phyloP scores from a whole-genome alignment of 2,888 invertebrate genomes.

The Tachina fera region DNA sequence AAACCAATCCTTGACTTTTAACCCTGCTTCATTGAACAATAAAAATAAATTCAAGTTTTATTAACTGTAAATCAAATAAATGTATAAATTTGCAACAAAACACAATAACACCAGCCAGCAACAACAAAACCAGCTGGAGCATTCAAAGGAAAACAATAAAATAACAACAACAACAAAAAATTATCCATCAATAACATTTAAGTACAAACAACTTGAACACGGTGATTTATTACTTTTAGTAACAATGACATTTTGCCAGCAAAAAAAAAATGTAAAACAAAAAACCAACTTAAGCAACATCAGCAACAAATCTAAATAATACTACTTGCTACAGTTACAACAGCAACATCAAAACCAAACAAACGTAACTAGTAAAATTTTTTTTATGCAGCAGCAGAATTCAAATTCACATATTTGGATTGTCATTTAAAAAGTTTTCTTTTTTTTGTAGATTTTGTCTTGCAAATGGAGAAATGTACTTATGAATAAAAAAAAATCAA shows the following conservation, averaged over 20 bases:
- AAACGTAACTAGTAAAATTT: not conserved
- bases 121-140: not conserved
- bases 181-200: slow-evolving; percentile 71
- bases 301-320: slow-evolving; percentile 37
- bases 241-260: slow-evolving; percentile 69
- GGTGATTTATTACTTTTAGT: slow-evolving; percentile 67
- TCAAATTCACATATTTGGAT: slow-evolving; percentile 50
- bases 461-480: not conserved
- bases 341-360: slow-evolving; percentile 3
- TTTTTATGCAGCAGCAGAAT: slow-evolving; percentile 40
- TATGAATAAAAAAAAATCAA: slow-evolving; percentile 2
- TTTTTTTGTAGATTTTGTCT: not conserved
- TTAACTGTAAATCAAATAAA: slow-evolving; percentile 67
- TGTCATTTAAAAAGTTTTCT: slow-evolving; percentile 35
- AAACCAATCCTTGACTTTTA: slow-evolving; percentile 33
- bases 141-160: not conserved
- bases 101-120: slow-evolving; percentile 16
- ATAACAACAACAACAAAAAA: slow-evolving; percentile 37
- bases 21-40: slow-evolving; percentile 44
- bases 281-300: slow-evolving; percentile 27
- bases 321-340: slow-evolving; percentile 17
- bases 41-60: slow-evolving; percentile 65
- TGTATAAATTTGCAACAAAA: slow-evolving; percentile 39
- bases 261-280: no score
- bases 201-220: slow-evolving; percentile 64